Percentiles rank a stretch among this genome's conserved stretches.
Evolutionary conservation across 2,113 vertebrate genomes (phyloP).

Genomic region (Etia nguti): DNA sequence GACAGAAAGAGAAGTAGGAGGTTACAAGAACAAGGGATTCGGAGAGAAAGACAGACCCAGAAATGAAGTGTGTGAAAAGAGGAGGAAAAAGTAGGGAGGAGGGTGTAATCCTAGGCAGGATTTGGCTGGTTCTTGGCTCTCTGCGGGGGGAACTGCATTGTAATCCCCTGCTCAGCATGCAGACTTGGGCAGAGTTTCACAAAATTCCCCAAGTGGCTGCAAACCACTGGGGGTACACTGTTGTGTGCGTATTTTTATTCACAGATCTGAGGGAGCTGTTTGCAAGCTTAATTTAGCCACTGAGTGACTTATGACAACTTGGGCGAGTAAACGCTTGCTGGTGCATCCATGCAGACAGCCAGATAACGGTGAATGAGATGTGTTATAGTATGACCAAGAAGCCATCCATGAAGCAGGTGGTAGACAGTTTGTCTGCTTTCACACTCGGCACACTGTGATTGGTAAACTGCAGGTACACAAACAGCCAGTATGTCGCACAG

Average conservation of each 20-base stretch:
- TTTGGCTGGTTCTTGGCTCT: constrained; percentile 59
- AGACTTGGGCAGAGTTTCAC: constrained; percentile 55
- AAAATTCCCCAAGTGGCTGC: constrained; percentile 41
- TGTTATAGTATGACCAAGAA: background rate
- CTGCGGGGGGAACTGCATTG: constrained; percentile 45
- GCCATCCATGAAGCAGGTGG: background rate
- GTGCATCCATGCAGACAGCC: constrained; percentile 4
- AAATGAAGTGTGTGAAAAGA: background rate
- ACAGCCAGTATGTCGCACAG: background rate
- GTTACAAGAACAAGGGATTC: background rate
- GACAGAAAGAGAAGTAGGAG: background rate
- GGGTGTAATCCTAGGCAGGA: constrained; percentile 60
- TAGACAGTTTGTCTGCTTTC: background rate
- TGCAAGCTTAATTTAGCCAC: constrained; percentile 24
- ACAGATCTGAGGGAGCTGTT: constrained; percentile 1
- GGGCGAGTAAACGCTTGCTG: background rate
- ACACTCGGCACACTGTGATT: background rate
- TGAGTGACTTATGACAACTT: background rate
- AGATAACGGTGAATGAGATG: background rate
- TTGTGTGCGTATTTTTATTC: background rate
- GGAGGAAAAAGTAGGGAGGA: constrained; percentile 23
- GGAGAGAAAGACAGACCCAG: background rate
- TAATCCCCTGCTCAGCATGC: constrained; percentile 67
- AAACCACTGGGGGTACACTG: constrained; percentile 16
- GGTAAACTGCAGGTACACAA: background rate